Base-by-base conservation (phyloP, 2,888 invertebrate species). In the Cacoxenus indagator region DNA sequence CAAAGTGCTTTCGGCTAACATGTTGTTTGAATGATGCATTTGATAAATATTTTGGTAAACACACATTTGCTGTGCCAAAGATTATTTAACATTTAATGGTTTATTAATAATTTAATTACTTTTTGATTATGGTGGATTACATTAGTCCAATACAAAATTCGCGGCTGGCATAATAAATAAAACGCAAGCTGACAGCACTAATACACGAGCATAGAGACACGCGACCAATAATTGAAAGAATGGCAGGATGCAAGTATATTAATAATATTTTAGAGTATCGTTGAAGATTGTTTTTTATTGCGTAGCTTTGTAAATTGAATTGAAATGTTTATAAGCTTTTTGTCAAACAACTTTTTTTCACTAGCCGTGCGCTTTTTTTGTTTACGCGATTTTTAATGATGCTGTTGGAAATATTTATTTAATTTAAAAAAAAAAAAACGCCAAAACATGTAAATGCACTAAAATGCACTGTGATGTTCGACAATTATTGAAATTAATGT, bases 71-170 rank as follows among this genome's bases (percentile, higher is more conserved):
- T 70, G 57, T 69, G 68, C 75, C 73, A 71, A 73, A 77, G 78
- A 76, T 75, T 78, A 73, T 81, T 81, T 81, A 76, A 76, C 76
- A 83, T 81, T 77, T 82, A 83, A 81, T 82, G 83, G 83, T 78
- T 82, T 81, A 83, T 81, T 83, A 83, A 83, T 81, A 82, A 81
- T 83, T 81, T 83, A 81, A 81, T 81, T 81, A 81, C 81, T 75
- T 78, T 83, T 83, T 78, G 83, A 81, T 81, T 81, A 83, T 80
- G 83, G 81, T 76, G 73, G 81, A 77, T 83, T 78, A 76, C 81
- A 81, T 80, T 76, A 81, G 81, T 72, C 73, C 71, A 51, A 70
- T 71, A 69, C 72, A 73, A 74, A 81, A 76, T 75, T 71, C 71
- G 73, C 64, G 71, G 70, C 73, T 45, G 48, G 73, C 71, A 74